Evolutionary conservation across 35 echinoderm and acorn worm genomes (phyloP).

Genomic region (Heliocidaris tuberculata): DNA sequence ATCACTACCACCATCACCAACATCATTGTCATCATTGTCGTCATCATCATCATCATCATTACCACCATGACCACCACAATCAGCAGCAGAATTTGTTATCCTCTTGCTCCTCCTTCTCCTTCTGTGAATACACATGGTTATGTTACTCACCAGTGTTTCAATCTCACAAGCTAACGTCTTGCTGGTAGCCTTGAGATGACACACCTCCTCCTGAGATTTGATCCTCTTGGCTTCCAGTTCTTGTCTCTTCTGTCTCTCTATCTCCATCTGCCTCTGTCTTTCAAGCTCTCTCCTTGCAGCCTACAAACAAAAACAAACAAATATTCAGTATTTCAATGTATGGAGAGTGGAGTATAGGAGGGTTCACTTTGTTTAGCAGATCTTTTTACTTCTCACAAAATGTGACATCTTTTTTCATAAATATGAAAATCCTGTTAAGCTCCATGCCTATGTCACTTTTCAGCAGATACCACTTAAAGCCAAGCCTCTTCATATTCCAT

Average conservation of each 20-base stretch:
- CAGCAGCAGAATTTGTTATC: not conserved
- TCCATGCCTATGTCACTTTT: no score
- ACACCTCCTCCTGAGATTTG: constrained; percentile 83
- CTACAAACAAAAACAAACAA: constrained; percentile 48
- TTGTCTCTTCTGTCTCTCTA: constrained; percentile 80
- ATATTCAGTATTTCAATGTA: not conserved
- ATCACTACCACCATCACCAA: no score
- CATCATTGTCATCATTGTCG: not conserved
- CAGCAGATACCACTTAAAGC: no score
- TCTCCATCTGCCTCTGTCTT: constrained; percentile 87
- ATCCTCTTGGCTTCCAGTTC: constrained; percentile 88
- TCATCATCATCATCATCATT: not conserved
- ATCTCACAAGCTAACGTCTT: constrained; percentile 95
- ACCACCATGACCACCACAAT: not conserved
- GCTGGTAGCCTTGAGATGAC: constrained; percentile 88
- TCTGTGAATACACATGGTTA: not conserved
- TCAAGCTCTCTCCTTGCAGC: constrained; percentile 90
- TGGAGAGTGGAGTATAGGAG: not conserved
- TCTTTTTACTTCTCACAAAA: not conserved
- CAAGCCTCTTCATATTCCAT: no score
- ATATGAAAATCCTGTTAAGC: not conserved
- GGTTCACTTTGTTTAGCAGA: not conserved
- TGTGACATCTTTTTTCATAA: not conserved
- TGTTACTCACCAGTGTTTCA: constrained; percentile 75
- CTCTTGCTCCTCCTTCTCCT: not conserved